Percentiles rank a stretch among this genome's conserved stretches.
Conservation (phyloP, 2,113 vertebrate species). For the Gorsachius goisagi region DNA sequence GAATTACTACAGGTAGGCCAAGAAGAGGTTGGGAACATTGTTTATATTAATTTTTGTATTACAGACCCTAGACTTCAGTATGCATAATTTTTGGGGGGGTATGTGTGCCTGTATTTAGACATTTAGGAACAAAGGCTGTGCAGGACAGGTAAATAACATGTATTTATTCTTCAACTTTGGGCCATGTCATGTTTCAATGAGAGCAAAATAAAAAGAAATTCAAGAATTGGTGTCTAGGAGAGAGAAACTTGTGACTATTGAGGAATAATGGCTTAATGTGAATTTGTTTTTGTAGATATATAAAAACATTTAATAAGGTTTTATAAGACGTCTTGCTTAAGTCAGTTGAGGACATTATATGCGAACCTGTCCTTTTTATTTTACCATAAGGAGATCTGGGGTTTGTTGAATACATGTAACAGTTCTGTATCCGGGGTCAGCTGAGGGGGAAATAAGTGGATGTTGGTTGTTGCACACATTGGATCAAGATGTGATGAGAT, state of each 20-base stretch:
- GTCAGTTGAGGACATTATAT: background rate
- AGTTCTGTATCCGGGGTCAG: background rate
- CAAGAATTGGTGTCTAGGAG: background rate
- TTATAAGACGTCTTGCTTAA: background rate
- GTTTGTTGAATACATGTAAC: background rate
- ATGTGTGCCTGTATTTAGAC: background rate
- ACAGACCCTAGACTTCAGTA: background rate
- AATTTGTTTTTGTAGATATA: background rate
- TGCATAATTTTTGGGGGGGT: rapidly evolving
- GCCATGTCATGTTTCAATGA: background rate
- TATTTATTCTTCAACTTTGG: background rate
- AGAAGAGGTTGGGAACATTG: background rate
- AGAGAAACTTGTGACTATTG: background rate
- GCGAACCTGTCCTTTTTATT: background rate
- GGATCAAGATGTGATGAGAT: conserved; percentile 64
- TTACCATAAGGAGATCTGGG: background rate
- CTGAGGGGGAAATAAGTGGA: background rate
- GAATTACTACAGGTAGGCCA: background rate
- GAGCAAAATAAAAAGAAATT: background rate
- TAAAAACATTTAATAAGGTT: background rate
- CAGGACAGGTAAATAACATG: background rate
- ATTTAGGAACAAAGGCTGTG: background rate
- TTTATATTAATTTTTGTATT: background rate
- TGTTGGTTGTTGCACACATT: conserved; percentile 35
- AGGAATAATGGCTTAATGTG: background rate